Percentiles rank a stretch among this genome's conserved stretches.
phyloP scores from a whole-genome alignment of 2,888 invertebrate genomes.

The Ashinkailepas kermadecensis region DNA sequence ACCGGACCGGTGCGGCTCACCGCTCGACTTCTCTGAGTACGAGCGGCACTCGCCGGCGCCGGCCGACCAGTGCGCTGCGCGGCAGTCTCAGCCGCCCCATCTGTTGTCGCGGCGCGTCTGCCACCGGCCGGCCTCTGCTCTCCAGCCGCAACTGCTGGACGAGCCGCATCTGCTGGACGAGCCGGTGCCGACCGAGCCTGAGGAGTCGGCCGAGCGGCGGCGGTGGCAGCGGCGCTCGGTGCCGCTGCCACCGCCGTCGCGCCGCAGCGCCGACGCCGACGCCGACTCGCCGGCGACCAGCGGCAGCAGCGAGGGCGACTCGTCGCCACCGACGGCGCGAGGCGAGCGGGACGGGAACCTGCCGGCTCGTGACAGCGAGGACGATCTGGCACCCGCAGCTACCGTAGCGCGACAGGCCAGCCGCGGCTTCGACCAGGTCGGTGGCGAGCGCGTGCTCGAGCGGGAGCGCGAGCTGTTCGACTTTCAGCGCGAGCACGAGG shows the following conservation, averaged over 20 bases:
- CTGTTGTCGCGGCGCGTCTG: too few relatives aligned
- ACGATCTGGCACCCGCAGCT: too few relatives aligned
- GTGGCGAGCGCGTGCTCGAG: background rate
- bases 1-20: background rate
- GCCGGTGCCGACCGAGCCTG: background rate
- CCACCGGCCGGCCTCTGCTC: too few relatives aligned
- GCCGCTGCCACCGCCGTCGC: background rate
- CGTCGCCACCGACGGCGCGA: background rate
- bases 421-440: background rate
- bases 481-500: background rate
- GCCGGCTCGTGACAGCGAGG: too few relatives aligned
- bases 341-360: too few relatives aligned
- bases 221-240: background rate
- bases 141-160: too few relatives aligned
- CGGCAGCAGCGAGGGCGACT: background rate
- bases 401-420: background rate
- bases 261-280: background rate
- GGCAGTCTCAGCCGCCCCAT: too few relatives aligned
- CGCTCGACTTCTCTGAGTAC: constrained; percentile 19
- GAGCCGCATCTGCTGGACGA: constrained; percentile 8
- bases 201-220: too few relatives aligned
- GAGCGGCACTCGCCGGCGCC: background rate
- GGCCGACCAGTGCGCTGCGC: background rate
- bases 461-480: background rate
- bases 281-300: background rate